phyloP scores from a whole-genome alignment of 2,113 vertebrate genomes.

The Ophthalmolycus amberensis region DNA sequence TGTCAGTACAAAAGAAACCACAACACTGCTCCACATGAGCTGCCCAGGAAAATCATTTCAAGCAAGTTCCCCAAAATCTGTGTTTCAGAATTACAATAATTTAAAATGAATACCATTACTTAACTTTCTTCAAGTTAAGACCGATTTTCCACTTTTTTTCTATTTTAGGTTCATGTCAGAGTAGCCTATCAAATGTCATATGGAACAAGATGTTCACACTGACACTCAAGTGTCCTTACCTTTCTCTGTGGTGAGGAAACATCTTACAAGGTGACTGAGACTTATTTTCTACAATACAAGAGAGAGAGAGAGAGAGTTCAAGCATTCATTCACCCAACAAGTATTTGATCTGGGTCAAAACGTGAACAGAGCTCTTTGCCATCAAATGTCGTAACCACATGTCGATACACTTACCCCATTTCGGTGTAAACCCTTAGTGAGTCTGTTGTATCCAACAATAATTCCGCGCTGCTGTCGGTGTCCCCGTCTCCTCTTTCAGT shows the following conservation, averaged over 20 bases:
- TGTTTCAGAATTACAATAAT: neutral
- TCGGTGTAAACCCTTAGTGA: constrained; percentile 57
- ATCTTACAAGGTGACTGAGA: constrained; percentile 78
- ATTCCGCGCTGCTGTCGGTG: constrained; percentile 17
- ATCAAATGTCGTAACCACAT: neutral
- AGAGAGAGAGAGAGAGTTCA: constrained; percentile 16
- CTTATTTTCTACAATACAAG: constrained; percentile 70
- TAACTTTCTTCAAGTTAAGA: neutral
- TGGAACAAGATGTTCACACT: neutral
- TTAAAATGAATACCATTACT: neutral
- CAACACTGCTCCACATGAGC: constrained; percentile 1
- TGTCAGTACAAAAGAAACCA: neutral
- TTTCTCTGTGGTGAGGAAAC: constrained; percentile 86
- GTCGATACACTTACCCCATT: constrained; percentile 78
- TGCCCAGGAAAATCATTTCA: neutral
- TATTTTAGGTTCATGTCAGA: neutral
- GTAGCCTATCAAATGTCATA: neutral
- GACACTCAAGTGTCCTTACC: constrained; percentile 69
- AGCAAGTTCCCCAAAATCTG: neutral
- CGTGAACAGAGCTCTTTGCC: neutral
- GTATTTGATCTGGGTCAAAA: constrained; percentile 2
- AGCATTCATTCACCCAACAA: constrained; percentile 17
- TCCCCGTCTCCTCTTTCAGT: constrained; percentile 30
- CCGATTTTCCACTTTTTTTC: neutral
- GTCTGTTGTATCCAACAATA: constrained; percentile 26